phyloP scores from a whole-genome alignment of 2,888 invertebrate species.

The Saturnia pavonia region DNA sequence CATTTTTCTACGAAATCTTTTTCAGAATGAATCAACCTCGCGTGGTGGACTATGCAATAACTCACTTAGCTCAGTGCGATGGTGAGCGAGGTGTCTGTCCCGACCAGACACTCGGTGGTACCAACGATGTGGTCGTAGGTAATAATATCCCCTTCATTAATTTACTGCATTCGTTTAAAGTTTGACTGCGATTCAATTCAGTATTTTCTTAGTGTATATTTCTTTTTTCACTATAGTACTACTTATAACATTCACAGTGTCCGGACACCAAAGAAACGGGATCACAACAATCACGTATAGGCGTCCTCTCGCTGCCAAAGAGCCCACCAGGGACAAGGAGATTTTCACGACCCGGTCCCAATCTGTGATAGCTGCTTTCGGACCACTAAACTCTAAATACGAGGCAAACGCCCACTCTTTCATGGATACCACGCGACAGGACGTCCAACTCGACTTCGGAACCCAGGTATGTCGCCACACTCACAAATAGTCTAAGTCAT shows the following conservation, averaged over 20 bases:
- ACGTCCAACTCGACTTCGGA: constrained; percentile 91
- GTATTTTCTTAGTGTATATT: too few species aligned
- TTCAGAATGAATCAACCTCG: constrained; percentile 81
- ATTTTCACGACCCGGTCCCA: constrained; percentile 86
- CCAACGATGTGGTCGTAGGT: constrained; percentile 88
- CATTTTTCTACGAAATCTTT: constrained; percentile 4
- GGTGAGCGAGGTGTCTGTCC: constrained; percentile 93
- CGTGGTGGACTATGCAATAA: constrained; percentile 93
- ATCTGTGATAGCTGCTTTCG: constrained; percentile 93
- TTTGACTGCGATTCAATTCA: not conserved
- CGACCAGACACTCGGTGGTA: constrained; percentile 89
- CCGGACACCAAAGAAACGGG: constrained; percentile 89
- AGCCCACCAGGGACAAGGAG: constrained; percentile 86
- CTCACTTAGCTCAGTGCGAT: constrained; percentile 90
- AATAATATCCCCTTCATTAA: not conserved
- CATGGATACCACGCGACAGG: constrained; percentile 86
- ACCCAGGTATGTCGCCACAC: constrained; percentile 63
- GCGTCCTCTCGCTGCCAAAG: constrained; percentile 89
- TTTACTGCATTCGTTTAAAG: not conserved
- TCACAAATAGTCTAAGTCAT: too few species aligned
- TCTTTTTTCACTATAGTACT: too few species aligned
- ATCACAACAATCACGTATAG: constrained; percentile 91
- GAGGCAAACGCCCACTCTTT: constrained; percentile 93
- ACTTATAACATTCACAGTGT: constrained; percentile 63
- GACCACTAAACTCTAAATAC: constrained; percentile 88